Evolutionary conservation across 2,888 invertebrate genomes (phyloP), one percentile per base, ranked within the genome.

Genomic region (Meliscaeva auricollis): DNA sequence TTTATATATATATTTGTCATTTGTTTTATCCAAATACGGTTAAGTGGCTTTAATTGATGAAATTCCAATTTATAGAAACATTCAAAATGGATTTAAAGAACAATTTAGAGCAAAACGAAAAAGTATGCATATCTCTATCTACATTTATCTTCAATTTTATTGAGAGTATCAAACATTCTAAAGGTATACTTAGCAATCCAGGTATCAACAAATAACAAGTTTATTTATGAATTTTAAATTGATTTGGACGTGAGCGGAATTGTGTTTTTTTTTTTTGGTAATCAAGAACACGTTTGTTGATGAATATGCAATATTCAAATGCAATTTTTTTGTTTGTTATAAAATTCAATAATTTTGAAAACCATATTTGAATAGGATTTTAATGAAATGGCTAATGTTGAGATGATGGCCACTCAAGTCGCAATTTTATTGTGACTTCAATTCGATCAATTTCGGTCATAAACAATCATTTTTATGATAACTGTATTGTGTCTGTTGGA

Each of bases 391-490:
- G 48, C 26, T 50, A 60, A 70, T 66, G 4, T 26, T 56, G 9
- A 9, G 38, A 9, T 26, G n/a, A 38, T 38, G 41, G 41, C 46
- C 46, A 68, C 20, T 78, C 15, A 70, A 70, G 64, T 62, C 64
- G 44, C 69, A 50, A 58, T 68, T 80, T 64, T 38, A 54, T n/a
- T 32, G 41, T 76, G 60, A 48, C 35, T 79, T 22, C 7, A 41
- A 44, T 79, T 70, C 20, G 58, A 79, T 75, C 32, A 72, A 52
- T 58, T 44, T 62, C 50, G 20, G 44, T 58, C 68, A 77, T 83
- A 74, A 83, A 73, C 38, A 54, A 72, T 54, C 77, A 26, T 72
- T 83, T 77, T 77, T 73, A 64, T 69, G 62, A 30, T 74, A 77
- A 69, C 76, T 58, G 52, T 66, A 15, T 9, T 1, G n/a, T 72